phyloP scores from a whole-genome alignment of 2,113 vertebrate genomes.

The Zosterops hypoxanthus region DNA sequence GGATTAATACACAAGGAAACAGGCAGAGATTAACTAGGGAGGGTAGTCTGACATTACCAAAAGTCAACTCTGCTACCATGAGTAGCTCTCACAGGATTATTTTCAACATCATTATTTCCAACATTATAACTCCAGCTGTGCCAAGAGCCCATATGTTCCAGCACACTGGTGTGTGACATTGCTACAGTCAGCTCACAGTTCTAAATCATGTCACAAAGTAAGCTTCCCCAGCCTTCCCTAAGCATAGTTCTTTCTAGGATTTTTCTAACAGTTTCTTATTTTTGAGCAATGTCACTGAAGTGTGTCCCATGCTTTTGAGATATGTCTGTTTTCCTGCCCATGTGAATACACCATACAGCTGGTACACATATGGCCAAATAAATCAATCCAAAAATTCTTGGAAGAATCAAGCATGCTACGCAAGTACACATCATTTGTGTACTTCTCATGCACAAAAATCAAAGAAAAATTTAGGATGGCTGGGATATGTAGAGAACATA shows the following conservation, averaged over 20 bases:
- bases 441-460: background rate
- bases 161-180: background rate
- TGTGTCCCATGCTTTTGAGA: background rate
- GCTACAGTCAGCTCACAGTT: background rate
- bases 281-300: background rate
- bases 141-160: background rate
- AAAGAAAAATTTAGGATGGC: background rate
- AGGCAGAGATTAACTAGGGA: background rate
- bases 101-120: background rate
- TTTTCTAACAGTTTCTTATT: background rate
- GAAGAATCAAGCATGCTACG: background rate
- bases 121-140: background rate
- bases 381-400: slow-evolving; percentile 30
- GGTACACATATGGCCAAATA: background rate
- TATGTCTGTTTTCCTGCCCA: background rate
- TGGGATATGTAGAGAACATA: background rate
- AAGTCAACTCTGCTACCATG: background rate
- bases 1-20: background rate
- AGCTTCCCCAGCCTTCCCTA: background rate
- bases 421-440: background rate
- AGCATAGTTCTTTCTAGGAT: background rate
- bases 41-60: background rate
- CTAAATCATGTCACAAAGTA: background rate
- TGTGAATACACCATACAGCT: background rate
- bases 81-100: background rate